Evolutionary conservation across 2,888 invertebrate species (phyloP), one percentile per base, ranked within the genome.

Genomic region (Cyrtodaria siliqua): DNA sequence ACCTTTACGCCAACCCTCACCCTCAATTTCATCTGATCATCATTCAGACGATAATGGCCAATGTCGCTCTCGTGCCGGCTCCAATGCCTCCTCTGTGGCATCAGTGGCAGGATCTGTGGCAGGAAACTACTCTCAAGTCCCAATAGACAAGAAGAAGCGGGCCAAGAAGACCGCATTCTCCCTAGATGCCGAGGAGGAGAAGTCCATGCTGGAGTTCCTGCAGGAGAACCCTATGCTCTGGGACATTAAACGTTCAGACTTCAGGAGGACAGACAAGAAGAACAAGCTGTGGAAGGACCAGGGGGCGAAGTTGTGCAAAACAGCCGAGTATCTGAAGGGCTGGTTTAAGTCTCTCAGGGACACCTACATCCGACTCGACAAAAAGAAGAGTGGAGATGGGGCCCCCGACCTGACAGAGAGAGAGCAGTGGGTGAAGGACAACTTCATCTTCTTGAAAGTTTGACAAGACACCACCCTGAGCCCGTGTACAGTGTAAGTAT

Each of bases 381-480:
- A 78, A 56, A 74, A 79, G 53, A 78, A 73, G 69, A 59, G 64
- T 47, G 78, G 73, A 27, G 64, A 73, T 29, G 50, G 64, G 12
- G 23, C 40, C 6, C 44, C 42, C 40, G 47, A 75, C 70, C 9
- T 68, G 64, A 49, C 49, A 14, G 49, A 49, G 63, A 55, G 66
- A 44, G 70, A 79, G 50, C 33, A 70, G 61, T 73, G 72, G 77
- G 57, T 63, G 14, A 69, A 63, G 61, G 52, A 20, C n/a, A 69
- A 44, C 26, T n/a, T n/a, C n/a, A n/a, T n/a, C n/a, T n/a, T n/a
- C n/a, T 33, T 61, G n/a, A n/a, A n/a, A n/a, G n/a, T n/a, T n/a
- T n/a, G n/a, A n/a, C n/a, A n/a, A n/a, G n/a, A n/a, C n/a, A n/a
- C n/a, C n/a, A n/a, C n/a, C n/a, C n/a, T n/a, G n/a, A n/a, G n/a